Conservation (phyloP, 2,888 invertebrate species). For the Apamea epomidion region DNA sequence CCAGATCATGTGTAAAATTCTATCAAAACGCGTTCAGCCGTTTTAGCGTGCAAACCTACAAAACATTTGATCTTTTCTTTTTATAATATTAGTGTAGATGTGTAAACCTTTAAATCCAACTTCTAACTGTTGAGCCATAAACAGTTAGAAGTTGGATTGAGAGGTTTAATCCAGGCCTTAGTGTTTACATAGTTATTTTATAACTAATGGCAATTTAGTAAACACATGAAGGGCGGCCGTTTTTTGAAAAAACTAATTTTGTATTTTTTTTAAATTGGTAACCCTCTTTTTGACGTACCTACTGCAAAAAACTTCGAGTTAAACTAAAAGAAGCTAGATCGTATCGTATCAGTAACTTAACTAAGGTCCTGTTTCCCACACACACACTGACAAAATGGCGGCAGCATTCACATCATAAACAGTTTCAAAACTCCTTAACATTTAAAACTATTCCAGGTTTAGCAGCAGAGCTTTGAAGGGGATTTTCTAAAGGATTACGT, state of each 20-base stretch:
- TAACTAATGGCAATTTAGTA: not conserved
- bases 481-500: conserved; percentile 39
- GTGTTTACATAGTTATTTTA: not conserved
- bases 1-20: not conserved
- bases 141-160: not conserved
- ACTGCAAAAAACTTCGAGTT: not conserved
- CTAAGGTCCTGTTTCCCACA: not conserved
- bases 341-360: not conserved
- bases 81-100: too few species aligned
- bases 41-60: too few species aligned
- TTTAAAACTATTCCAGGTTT: conserved; percentile 14
- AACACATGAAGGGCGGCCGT: too few species aligned
- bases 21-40: not conserved
- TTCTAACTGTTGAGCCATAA: not conserved
- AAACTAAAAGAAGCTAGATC: not conserved
- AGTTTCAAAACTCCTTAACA: conserved; percentile 17
- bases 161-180: not conserved
- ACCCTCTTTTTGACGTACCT: not conserved
- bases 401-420: not conserved
- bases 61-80: not conserved
- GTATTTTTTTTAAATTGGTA: not conserved
- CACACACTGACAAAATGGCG: not conserved
- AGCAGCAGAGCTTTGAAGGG: conserved; percentile 21
- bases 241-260: too few species aligned
- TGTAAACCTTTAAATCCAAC: not conserved